These are phyloP conservation scores for Isurus oxyrinchus DNA, from an alignment of 2,113 vertebrate genomes.

Conservation along the genomic window DNA sequence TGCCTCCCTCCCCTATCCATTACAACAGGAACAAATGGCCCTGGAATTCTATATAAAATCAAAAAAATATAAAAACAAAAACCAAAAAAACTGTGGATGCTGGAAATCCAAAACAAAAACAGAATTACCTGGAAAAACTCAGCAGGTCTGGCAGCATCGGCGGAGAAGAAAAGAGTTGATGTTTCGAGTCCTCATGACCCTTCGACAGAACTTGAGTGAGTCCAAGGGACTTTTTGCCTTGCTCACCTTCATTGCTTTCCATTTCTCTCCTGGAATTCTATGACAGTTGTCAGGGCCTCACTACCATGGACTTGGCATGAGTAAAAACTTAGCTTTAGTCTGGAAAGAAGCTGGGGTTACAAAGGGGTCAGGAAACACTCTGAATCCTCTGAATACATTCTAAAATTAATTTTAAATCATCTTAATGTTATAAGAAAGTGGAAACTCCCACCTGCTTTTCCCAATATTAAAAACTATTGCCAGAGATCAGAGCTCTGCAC, in stretches of 20 bases:
- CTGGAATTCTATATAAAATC: not conserved
- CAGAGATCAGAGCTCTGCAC: not conserved
- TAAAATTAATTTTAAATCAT: not conserved
- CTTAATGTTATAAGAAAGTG: not conserved
- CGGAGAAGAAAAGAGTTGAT: too few species aligned
- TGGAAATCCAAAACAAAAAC: too few species aligned
- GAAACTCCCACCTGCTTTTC: not conserved
- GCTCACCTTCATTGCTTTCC: too few species aligned
- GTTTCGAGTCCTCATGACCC: too few species aligned
- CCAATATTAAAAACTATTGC: not conserved
- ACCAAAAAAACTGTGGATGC: too few species aligned
- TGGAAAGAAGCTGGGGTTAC: not conserved
- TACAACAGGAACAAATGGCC: not conserved
- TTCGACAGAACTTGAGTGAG: too few species aligned
- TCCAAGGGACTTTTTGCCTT: too few species aligned
- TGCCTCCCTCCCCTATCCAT: too few species aligned
- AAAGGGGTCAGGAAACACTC: not conserved
- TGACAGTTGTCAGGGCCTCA: not conserved
- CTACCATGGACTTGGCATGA: not conserved
- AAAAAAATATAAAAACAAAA: too few species aligned
- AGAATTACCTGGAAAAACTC: too few species aligned
- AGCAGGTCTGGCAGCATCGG: too few species aligned
- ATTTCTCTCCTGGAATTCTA: not conserved
- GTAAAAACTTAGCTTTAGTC: not conserved
- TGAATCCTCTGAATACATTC: not conserved